phyloP scores from a whole-genome alignment of 2,113 vertebrate species.

The Megalops atlanticus region DNA sequence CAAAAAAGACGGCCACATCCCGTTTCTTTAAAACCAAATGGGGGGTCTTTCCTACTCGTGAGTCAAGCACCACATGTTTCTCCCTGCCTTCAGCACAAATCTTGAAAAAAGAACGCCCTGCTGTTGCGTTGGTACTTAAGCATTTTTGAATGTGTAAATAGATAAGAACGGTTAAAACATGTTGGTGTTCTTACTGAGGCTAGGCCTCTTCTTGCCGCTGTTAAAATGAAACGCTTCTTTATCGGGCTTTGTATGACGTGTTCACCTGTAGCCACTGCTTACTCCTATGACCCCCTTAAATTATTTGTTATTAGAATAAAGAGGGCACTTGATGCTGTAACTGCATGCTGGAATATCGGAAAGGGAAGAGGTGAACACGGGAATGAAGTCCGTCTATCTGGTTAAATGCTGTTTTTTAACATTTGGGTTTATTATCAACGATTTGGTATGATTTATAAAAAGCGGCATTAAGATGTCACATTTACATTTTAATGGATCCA shows the following conservation, averaged over 20 bases:
- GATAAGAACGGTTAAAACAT: conserved; percentile 43
- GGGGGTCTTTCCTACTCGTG: conserved; percentile 54
- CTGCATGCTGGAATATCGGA: conserved; percentile 76
- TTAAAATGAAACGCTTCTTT: conserved; percentile 48
- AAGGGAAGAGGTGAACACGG: conserved; percentile 65
- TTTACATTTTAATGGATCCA: conserved; percentile 60
- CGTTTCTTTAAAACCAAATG: conserved; percentile 64
- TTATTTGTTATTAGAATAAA: conserved; percentile 59
- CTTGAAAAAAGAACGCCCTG: conserved; percentile 49
- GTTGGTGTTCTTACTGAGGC: conserved; percentile 1
- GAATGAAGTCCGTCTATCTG: conserved; percentile 60
- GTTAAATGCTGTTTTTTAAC: conserved; percentile 50
- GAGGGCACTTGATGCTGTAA: conserved; percentile 72
- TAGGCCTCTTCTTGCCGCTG: conserved; percentile 44
- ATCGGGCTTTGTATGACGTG: conserved; percentile 33
- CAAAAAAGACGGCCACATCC: conserved; percentile 59
- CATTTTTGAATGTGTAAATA: conserved; percentile 72
- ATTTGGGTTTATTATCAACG: conserved; percentile 48
- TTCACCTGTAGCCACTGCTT: conserved; percentile 48
- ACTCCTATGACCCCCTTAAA: conserved; percentile 46
- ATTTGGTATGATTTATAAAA: conserved; percentile 43
- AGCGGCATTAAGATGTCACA: conserved; percentile 59
- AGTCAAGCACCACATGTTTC: conserved; percentile 50
- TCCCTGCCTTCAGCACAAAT: conserved; percentile 40
- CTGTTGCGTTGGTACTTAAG: conserved; percentile 75